phyloP scores from a whole-genome alignment of 1,140 invertebrate species.

The Drosophila obscura region DNA sequence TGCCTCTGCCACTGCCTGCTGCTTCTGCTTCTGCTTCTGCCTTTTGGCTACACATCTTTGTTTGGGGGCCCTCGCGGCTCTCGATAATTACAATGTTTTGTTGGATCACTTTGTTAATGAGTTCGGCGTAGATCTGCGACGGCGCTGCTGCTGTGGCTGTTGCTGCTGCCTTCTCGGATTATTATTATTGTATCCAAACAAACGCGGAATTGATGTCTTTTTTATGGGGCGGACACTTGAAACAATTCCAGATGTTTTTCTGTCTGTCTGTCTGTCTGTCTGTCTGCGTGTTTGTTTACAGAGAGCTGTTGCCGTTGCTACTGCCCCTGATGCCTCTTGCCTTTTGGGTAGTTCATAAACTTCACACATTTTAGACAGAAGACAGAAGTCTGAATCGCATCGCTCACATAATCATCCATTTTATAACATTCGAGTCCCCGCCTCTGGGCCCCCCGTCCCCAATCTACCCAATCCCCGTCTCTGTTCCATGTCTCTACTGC shows the following conservation, averaged over 20 bases:
- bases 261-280: neutral
- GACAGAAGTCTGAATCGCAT: slow-evolving; percentile 43
- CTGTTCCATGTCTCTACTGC: slow-evolving; percentile 27
- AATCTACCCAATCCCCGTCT: slow-evolving; percentile 10
- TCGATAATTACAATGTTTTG: slow-evolving; percentile 78
- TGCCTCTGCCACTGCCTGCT: neutral
- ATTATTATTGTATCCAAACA: slow-evolving; percentile 66
- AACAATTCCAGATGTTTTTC: slow-evolving; percentile 54
- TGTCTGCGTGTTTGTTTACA: slow-evolving; percentile 49
- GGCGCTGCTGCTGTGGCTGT: slow-evolving; percentile 17
- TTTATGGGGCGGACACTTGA: slow-evolving; percentile 77
- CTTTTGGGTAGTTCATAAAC: slow-evolving; percentile 71
- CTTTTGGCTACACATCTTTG: slow-evolving; percentile 8
- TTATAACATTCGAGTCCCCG: slow-evolving; percentile 70
- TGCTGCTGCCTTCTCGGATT: slow-evolving; percentile 28
- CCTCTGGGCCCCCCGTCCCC: slow-evolving; percentile 29
- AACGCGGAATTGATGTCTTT: slow-evolving; percentile 78
- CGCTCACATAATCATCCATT: slow-evolving; percentile 64
- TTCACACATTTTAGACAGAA: slow-evolving; percentile 66
- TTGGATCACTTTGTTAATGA: slow-evolving; percentile 82
- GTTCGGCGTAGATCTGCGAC: slow-evolving; percentile 56
- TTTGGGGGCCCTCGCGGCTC: neutral
- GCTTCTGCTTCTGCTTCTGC: slow-evolving; percentile 5
- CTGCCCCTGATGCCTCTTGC: neutral
- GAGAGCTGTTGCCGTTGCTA: slow-evolving; percentile 12